A percentile compares a stretch with the other conserved stretches of the same genome.
These are phyloP conservation scores for Ctenochaetus hawaiiensis DNA, from an alignment of 2,797 vertebrate species.

Conservation along the genomic window DNA sequence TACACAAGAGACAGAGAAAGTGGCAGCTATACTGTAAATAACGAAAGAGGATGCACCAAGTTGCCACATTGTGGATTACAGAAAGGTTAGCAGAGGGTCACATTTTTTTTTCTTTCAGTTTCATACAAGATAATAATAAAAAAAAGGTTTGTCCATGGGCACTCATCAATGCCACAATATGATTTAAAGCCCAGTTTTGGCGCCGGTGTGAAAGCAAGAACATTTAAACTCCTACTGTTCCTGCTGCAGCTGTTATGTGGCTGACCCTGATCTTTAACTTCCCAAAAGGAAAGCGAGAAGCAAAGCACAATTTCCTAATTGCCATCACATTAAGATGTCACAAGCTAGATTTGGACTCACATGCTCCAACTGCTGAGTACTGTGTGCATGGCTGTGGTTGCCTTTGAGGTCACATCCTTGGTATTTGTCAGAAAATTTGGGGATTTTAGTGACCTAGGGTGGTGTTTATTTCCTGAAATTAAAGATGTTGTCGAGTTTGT, in stretches of 20 bases:
- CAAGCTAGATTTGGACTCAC: conserved; percentile 53
- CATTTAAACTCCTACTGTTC: conserved; percentile 27
- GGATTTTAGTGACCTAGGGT: conserved; percentile 23
- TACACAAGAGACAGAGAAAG: neutral
- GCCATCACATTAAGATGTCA: conserved; percentile 50
- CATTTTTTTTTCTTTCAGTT: neutral
- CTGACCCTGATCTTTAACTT: conserved; percentile 45
- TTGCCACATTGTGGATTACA: neutral
- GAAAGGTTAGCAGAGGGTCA: conserved; percentile 4
- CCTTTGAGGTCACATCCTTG: conserved; percentile 18
- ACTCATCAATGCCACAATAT: neutral
- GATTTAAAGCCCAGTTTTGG: neutral
- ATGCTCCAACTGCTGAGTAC: conserved; percentile 50
- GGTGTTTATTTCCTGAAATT: neutral
- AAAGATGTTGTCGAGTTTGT: neutral
- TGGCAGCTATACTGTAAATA: neutral
- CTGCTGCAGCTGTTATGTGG: conserved; percentile 23
- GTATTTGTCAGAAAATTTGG: conserved; percentile 1
- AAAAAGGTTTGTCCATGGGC: neutral
- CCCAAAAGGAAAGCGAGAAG: conserved; percentile 24
- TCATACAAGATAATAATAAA: neutral
- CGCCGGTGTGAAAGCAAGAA: neutral
- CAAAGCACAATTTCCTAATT: conserved; percentile 36
- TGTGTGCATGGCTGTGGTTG: conserved; percentile 26
- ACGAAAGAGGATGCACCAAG: conserved; percentile 12